phyloP scores from a whole-genome alignment of 2,113 vertebrate species.

The Tamias sibiricus region DNA sequence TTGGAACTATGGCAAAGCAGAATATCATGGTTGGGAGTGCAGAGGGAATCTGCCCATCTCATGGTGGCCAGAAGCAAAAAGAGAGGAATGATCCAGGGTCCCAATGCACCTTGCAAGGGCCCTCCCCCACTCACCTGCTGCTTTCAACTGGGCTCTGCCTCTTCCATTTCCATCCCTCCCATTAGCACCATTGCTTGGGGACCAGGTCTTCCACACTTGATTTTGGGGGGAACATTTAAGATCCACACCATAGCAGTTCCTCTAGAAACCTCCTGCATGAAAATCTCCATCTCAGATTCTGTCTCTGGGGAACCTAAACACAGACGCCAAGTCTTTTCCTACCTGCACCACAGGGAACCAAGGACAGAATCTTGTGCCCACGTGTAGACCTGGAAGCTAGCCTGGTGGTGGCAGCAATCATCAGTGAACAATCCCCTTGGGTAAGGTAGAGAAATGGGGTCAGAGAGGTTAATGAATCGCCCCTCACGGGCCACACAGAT shows the following conservation, averaged over 20 bases:
- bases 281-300: neutral
- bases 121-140: neutral
- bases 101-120: neutral
- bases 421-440: neutral
- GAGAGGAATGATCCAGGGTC: neutral
- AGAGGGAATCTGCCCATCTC: neutral
- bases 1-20: neutral
- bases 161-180: neutral
- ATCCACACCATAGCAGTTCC: neutral
- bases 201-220: neutral
- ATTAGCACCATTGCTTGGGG: neutral
- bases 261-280: neutral
- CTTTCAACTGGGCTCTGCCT: neutral
- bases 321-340: neutral
- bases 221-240: neutral
- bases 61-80: neutral
- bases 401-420: neutral
- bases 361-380: neutral
- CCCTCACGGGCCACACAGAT: slow-evolving; percentile 12
- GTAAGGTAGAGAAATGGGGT: neutral
- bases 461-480: slow-evolving; percentile 57
- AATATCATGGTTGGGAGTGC: neutral
- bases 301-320: fast-evolving
- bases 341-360: too few relatives aligned
- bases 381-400: neutral